These are phyloP conservation scores for Amazona guildingii DNA, from an alignment of 2,113 vertebrate species.

Conservation along the genomic window DNA sequence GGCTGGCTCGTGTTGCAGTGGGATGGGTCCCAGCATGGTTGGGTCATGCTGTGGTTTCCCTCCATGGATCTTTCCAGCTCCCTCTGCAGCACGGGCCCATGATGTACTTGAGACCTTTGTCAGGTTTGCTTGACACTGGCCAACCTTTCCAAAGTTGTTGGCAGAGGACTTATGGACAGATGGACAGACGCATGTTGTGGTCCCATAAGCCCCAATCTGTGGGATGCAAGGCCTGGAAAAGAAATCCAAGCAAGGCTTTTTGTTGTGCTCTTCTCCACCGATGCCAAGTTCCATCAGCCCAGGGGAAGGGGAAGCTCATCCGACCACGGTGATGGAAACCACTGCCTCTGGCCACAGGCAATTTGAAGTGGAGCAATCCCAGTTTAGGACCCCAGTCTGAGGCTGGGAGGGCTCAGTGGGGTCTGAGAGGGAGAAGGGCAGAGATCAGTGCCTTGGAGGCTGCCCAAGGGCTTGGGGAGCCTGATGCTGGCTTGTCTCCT, in stretches of 20 bases:
- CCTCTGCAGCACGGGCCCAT: not conserved
- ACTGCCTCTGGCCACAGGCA: not conserved
- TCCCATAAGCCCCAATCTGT: not conserved
- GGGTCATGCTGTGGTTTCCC: not conserved
- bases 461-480: not conserved
- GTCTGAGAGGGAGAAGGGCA: not conserved
- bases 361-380: not conserved
- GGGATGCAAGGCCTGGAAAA: not conserved
- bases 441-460: not conserved
- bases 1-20: accelerated
- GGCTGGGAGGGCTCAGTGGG: not conserved
- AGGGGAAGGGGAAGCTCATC: not conserved
- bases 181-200: accelerated
- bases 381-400: accelerated
- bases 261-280: not conserved
- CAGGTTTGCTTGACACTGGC: not conserved
- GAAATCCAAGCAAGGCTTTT: not conserved
- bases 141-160: not conserved
- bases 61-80: not conserved
- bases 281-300: not conserved
- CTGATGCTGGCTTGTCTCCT: not conserved
- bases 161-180: not conserved
- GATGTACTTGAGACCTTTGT: not conserved
- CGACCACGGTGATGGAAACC: not conserved
- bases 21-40: not conserved